Conservation (phyloP, 2,888 invertebrate genomes). For the Pachycephus smyrnensis region DNA sequence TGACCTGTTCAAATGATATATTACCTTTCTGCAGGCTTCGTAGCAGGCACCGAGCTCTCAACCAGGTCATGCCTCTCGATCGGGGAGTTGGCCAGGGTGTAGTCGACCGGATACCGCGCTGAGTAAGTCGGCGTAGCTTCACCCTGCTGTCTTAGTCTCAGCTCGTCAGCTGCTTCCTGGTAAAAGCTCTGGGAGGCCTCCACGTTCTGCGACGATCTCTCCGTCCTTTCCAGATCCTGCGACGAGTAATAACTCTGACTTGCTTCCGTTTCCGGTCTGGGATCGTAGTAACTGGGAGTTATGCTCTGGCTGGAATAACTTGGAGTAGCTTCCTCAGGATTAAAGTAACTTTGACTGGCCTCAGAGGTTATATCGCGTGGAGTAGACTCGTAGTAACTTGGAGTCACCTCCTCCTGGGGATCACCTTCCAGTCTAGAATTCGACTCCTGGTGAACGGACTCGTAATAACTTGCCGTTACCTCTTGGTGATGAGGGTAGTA, state of each 20-base stretch:
- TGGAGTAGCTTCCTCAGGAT: constrained; percentile 52
- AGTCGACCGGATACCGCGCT: constrained; percentile 59
- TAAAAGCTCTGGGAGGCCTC: constrained; percentile 63
- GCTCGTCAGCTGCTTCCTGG: constrained; percentile 49
- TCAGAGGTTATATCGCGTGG: constrained; percentile 47
- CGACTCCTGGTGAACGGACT: constrained; percentile 48
- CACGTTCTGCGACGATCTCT: constrained; percentile 53
- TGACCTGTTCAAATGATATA: constrained; percentile 25
- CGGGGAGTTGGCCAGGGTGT: constrained; percentile 56
- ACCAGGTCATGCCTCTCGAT: constrained; percentile 64
- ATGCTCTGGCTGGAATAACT: constrained; percentile 55
- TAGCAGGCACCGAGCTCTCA: constrained; percentile 60
- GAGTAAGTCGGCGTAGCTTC: constrained; percentile 61
- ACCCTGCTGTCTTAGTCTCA: constrained; percentile 51
- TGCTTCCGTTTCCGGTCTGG: constrained; percentile 57
- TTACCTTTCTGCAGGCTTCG: constrained; percentile 62
- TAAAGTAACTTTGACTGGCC: constrained; percentile 60
- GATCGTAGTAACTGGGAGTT: constrained; percentile 58
- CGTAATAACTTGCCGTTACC: constrained; percentile 55
- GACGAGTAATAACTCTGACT: constrained; percentile 60
- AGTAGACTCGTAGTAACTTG: constrained; percentile 56
- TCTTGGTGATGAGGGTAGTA: constrained; percentile 56
- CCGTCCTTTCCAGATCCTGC: constrained; percentile 49
- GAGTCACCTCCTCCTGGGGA: constrained; percentile 54
- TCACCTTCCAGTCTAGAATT: constrained; percentile 52